A percentile compares a stretch with the other conserved stretches of the same genome.
Conservation (phyloP, 2,888 invertebrate species). For the Tridacna crocea region DNA sequence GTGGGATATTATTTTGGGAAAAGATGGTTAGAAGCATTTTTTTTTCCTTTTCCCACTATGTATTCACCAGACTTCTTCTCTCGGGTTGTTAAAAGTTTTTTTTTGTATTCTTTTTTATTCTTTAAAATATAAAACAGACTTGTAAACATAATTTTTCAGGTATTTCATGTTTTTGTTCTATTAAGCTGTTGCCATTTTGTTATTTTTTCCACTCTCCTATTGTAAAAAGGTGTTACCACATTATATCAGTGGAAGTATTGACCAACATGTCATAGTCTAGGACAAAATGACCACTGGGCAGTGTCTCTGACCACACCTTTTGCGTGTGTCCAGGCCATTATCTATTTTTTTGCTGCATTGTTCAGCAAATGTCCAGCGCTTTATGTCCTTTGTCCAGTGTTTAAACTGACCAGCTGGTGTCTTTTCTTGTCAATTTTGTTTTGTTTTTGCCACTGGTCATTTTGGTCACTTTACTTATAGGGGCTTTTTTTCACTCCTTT, state of each 20-base stretch:
- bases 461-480: background rate
- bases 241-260: conserved; percentile 12
- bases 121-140: too few species aligned
- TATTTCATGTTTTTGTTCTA: background rate
- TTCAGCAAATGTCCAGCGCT: conserved; percentile 9
- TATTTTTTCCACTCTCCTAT: background rate
- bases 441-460: conserved; percentile 6
- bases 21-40: too few species aligned
- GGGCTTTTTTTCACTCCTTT: background rate
- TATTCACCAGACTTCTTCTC: too few species aligned
- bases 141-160: too few species aligned
- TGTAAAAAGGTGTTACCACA: conserved; percentile 23
- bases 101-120: too few species aligned
- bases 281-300: conserved; percentile 9
- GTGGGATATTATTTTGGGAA: too few species aligned
- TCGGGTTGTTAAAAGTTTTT: too few species aligned
- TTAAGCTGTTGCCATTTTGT: background rate
- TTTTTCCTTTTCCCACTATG: too few species aligned
- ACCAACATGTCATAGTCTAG: conserved; percentile 14
- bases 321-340: conserved; percentile 18
- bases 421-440: background rate
- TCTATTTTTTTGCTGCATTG: conserved; percentile 18
- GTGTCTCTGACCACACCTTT: conserved; percentile 15
- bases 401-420: conserved; percentile 10
- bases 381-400: conserved; percentile 8